phyloP scores from a whole-genome alignment of 2,888 invertebrate genomes.

The Plusia festucae region DNA sequence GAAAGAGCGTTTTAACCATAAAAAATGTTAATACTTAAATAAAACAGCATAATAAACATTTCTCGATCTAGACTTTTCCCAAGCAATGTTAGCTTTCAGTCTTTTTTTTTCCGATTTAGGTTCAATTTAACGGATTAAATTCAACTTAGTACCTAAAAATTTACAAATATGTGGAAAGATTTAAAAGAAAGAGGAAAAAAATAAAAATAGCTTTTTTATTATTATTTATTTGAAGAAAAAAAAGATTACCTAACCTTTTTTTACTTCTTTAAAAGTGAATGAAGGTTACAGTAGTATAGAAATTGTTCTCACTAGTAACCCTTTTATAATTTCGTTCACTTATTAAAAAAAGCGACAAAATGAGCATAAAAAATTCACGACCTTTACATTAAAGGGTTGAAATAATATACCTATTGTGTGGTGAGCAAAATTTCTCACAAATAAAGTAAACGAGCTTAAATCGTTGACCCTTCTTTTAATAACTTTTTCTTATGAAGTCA shows the following conservation, averaged over 20 bases:
- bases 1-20: no score
- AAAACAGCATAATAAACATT: no score
- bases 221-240: no score
- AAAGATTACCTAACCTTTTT: no score
- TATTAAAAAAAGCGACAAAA: background rate
- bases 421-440: background rate
- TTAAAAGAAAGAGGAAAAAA: background rate
- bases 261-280: background rate
- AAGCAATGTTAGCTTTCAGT: no score
- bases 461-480: conserved; percentile 32
- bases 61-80: no score
- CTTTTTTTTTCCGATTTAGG: no score
- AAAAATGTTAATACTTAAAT: no score
- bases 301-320: background rate
- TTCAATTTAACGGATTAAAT: no score
- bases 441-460: conserved; percentile 38
- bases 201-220: background rate
- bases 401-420: background rate
- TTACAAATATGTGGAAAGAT: no score
- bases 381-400: background rate
- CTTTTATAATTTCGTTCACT: no score
- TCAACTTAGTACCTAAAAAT: no score
- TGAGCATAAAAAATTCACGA: background rate
- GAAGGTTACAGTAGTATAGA: background rate
- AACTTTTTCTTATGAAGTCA: conserved; percentile 42